Percentiles rank a stretch among this genome's conserved stretches.
phyloP scores from a whole-genome alignment of 2,113 vertebrate genomes.

The Bothrops jararaca region DNA sequence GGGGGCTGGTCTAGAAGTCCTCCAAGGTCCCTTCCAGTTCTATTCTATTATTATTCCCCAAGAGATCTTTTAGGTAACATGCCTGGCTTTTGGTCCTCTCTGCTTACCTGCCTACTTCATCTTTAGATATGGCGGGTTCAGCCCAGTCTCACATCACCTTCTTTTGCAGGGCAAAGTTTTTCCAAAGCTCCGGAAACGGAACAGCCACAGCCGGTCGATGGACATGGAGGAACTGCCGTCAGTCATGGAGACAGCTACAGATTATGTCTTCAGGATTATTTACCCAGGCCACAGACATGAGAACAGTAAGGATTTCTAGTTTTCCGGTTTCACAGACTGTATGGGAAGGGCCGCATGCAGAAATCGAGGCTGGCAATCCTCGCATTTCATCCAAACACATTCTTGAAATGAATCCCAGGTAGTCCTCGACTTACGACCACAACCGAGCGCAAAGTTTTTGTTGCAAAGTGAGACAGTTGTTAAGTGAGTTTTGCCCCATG shows the following conservation, averaged over 20 bases:
- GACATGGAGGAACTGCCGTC: slow-evolving; percentile 75
- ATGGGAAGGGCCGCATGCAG: neutral
- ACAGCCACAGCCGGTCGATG: slow-evolving; percentile 76
- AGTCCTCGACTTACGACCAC: too few species aligned
- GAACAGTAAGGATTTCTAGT: slow-evolving; percentile 83
- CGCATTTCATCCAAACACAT: neutral
- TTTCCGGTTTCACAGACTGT: slow-evolving; percentile 28
- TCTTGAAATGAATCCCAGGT: neutral
- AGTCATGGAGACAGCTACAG: slow-evolving; percentile 76
- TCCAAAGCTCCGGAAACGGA: slow-evolving; percentile 90
- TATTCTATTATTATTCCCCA: neutral
- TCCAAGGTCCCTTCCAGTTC: too few species aligned
- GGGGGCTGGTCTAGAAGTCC: too few species aligned
- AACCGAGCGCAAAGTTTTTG: too few species aligned
- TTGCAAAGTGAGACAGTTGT: too few species aligned
- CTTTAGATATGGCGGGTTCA: neutral
- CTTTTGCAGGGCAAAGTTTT: slow-evolving; percentile 90
- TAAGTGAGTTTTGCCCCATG: too few species aligned
- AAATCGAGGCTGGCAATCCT: neutral
- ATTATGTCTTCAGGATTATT: slow-evolving; percentile 96
- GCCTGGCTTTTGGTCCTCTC: neutral
- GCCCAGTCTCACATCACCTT: neutral
- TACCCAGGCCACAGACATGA: slow-evolving; percentile 89
- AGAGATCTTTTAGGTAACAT: neutral
- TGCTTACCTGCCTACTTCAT: neutral